Evolutionary conservation across 2,888 invertebrate genomes (phyloP).

Genomic region (Mythimna vitellina): DNA sequence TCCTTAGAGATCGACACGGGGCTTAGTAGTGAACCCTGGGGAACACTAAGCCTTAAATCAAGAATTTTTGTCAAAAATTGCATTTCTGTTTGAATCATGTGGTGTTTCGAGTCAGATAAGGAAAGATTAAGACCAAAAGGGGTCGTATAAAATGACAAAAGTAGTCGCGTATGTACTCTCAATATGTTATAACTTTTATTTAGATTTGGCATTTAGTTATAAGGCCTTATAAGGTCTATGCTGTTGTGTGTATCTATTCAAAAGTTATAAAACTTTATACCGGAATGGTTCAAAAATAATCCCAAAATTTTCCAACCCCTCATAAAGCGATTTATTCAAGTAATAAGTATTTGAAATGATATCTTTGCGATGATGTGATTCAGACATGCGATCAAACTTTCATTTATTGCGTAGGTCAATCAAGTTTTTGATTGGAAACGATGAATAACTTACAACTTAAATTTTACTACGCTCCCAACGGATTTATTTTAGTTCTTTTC

Average conservation of each 20-base stretch:
- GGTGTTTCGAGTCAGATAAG: neutral
- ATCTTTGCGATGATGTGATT: conserved; percentile 22
- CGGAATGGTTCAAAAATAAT: neutral
- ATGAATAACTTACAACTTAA: neutral
- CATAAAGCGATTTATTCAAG: conserved; percentile 1
- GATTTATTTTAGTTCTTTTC: neutral
- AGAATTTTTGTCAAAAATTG: neutral
- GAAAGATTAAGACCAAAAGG: neutral
- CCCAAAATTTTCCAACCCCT: conserved; percentile 1
- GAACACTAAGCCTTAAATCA: neutral
- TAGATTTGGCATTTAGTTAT: neutral
- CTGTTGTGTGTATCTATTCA: neutral
- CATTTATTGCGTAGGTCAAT: conserved; percentile 20
- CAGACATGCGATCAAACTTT: conserved; percentile 33
- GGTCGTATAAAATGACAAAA: too few relatives aligned
- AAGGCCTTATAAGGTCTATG: neutral
- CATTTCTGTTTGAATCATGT: neutral
- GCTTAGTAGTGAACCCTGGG: neutral
- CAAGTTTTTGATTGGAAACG: conserved; percentile 8
- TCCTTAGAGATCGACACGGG: neutral
- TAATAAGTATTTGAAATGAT: conserved; percentile 15
- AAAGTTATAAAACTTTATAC: neutral
- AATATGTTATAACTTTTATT: neutral
- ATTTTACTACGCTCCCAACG: neutral
- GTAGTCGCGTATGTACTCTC: too few relatives aligned